Conservation (phyloP, 2,113 vertebrate species). For the Addax nasomaculatus region DNA sequence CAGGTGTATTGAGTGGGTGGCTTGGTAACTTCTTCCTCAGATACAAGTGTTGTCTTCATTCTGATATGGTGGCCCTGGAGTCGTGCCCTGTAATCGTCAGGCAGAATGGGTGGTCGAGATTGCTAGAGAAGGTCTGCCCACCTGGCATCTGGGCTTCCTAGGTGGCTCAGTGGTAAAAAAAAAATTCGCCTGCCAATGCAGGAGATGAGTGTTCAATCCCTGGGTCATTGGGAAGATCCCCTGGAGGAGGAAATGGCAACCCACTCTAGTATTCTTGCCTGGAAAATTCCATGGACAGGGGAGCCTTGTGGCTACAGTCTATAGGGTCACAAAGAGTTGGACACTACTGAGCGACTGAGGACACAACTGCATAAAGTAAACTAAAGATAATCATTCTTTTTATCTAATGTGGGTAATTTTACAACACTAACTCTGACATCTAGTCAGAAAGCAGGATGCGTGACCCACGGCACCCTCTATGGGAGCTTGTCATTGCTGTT, state of each 20-base stretch:
- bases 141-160: not conserved
- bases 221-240: not conserved
- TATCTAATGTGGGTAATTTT: not conserved
- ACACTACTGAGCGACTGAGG: not conserved
- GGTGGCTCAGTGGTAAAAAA: not conserved
- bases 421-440: not conserved
- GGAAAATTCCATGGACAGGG: not conserved
- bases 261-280: not conserved
- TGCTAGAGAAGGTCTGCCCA: not conserved
- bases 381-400: not conserved
- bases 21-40: not conserved
- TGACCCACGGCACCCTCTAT: not conserved
- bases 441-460: not conserved
- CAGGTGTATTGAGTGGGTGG: not conserved
- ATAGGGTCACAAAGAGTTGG: not conserved
- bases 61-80: not conserved
- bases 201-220: not conserved
- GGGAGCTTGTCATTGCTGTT: not conserved
- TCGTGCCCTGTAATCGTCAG: fast-evolving
- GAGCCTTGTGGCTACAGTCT: not conserved
- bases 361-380: not conserved
- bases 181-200: not conserved
- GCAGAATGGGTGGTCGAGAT: not conserved
- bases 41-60: not conserved
- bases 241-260: not conserved